phyloP scores from a whole-genome alignment of 2,113 vertebrate genomes.

The Galbula dea region DNA sequence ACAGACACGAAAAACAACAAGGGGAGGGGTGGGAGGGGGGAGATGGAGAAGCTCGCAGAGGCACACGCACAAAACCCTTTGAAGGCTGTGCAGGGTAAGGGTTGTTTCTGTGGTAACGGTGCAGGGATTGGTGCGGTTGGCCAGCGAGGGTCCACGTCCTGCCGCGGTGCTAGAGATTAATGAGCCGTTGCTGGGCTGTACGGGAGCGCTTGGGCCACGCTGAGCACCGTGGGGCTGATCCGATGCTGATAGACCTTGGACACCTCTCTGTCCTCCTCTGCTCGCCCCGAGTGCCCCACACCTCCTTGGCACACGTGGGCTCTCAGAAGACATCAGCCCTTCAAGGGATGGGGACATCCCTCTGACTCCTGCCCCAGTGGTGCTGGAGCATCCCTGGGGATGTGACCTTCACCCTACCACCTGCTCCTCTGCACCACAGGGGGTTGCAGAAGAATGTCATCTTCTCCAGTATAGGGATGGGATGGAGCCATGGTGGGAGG shows the following conservation, averaged over 20 bases:
- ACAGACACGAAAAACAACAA: conserved; percentile 33
- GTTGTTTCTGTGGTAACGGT: conserved; percentile 82
- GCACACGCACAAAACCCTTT: conserved; percentile 66
- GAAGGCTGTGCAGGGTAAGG: conserved; percentile 76
- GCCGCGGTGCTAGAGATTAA: conserved; percentile 70
- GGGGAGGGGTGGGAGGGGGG: background rate
- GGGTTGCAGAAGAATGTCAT: too few relatives aligned
- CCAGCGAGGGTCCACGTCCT: conserved; percentile 62
- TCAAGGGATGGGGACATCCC: background rate
- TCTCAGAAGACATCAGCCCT: background rate
- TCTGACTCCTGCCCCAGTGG: background rate
- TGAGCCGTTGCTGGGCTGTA: conserved; percentile 38
- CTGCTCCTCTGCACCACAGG: background rate
- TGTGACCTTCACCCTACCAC: background rate
- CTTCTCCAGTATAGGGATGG: background rate
- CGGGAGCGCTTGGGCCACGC: background rate
- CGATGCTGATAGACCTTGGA: rapidly evolving
- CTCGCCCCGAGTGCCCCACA: rapidly evolving
- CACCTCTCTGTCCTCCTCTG: rapidly evolving
- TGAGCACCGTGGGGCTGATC: background rate
- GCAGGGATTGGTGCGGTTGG: conserved; percentile 64
- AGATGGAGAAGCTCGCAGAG: conserved; percentile 37
- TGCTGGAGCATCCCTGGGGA: background rate
- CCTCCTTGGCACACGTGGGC: background rate
- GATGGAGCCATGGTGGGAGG: rapidly evolving